Percentiles rank a stretch among this genome's conserved stretches.
Evolutionary conservation across 1,140 invertebrate species (phyloP).

Genomic region (Trialeurodes vaporariorum): DNA sequence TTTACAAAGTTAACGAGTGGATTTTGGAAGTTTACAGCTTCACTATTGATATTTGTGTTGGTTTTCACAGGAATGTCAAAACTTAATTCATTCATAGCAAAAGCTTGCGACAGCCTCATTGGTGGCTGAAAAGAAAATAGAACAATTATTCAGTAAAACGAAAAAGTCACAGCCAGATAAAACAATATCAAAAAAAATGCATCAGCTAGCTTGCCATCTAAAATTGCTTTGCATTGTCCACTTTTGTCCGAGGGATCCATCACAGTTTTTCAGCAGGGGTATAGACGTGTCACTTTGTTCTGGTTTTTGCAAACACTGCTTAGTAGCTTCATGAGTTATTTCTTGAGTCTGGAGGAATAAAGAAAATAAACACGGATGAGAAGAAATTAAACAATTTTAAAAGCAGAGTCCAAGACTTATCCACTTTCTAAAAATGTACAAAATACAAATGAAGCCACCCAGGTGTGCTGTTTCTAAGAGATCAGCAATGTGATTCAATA

Average conservation of each 20-base stretch:
- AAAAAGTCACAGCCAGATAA: not conserved
- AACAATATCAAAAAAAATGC: not conserved
- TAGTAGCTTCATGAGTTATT: constrained; percentile 83
- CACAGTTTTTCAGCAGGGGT: constrained; percentile 66
- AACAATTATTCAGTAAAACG: not conserved
- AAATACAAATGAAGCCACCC: not conserved
- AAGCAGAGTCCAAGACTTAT: not conserved
- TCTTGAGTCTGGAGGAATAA: constrained; percentile 56
- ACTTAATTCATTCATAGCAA: too few species aligned
- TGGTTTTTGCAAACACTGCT: constrained; percentile 78
- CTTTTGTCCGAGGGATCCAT: constrained; percentile 60
- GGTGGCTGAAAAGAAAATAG: not conserved
- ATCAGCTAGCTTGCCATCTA: constrained; percentile 66
- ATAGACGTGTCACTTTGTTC: constrained; percentile 45
- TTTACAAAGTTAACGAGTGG: too few species aligned
- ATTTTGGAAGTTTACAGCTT: too few species aligned
- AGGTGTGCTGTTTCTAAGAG: not conserved
- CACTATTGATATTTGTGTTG: too few species aligned
- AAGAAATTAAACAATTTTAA: too few species aligned
- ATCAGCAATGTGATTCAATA: too few species aligned
- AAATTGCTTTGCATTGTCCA: constrained; percentile 95
- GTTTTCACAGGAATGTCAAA: too few species aligned
- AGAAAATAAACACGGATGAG: constrained; percentile 17
- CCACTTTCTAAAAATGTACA: not conserved
- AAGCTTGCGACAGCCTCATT: too few species aligned